A percentile compares a stretch with the other conserved stretches of the same genome.
These are phyloP conservation scores for Phrynocephalus vlangalii DNA, from an alignment of 2,797 vertebrate genomes.

Conservation along the genomic window DNA sequence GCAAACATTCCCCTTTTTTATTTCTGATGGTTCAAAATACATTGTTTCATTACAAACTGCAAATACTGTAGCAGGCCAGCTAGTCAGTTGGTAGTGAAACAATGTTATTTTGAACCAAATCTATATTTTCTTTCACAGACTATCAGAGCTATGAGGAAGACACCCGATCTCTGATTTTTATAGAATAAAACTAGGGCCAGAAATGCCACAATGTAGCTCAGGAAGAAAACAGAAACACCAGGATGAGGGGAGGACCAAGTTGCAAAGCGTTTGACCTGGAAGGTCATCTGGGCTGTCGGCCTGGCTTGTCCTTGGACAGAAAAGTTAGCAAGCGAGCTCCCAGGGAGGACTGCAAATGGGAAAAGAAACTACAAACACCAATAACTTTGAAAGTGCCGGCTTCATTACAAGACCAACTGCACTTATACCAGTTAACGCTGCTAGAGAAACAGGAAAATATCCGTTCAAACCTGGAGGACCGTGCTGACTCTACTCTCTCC, in stretches of 20 bases:
- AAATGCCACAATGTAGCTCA: neutral
- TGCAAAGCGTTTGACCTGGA: slow-evolving; percentile 60
- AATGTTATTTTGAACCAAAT: slow-evolving; percentile 22
- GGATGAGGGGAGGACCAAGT: slow-evolving; percentile 50
- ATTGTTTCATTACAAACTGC: too few species aligned
- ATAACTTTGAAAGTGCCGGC: slow-evolving; percentile 22
- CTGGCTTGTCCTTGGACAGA: slow-evolving; percentile 64
- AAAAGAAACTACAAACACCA: slow-evolving; percentile 44
- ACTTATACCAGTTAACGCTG: neutral
- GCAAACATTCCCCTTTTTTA: neutral
- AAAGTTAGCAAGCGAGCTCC: slow-evolving; percentile 55
- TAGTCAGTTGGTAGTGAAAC: neutral
- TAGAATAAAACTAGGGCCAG: slow-evolving; percentile 62
- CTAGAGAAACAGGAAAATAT: neutral
- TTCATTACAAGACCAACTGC: neutral
- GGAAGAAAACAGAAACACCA: slow-evolving; percentile 49
- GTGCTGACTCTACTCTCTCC: slow-evolving; percentile 36
- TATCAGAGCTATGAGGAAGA: neutral
- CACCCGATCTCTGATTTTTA: slow-evolving; percentile 44
- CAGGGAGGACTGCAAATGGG: neutral
- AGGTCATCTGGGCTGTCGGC: slow-evolving; percentile 50
- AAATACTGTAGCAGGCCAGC: too few species aligned
- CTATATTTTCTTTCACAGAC: slow-evolving; percentile 21
- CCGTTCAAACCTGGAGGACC: too few species aligned
- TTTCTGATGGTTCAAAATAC: neutral